These are phyloP conservation scores for Diarsia rubi DNA, from an alignment of 2,888 invertebrate species.

Conservation along the genomic window DNA sequence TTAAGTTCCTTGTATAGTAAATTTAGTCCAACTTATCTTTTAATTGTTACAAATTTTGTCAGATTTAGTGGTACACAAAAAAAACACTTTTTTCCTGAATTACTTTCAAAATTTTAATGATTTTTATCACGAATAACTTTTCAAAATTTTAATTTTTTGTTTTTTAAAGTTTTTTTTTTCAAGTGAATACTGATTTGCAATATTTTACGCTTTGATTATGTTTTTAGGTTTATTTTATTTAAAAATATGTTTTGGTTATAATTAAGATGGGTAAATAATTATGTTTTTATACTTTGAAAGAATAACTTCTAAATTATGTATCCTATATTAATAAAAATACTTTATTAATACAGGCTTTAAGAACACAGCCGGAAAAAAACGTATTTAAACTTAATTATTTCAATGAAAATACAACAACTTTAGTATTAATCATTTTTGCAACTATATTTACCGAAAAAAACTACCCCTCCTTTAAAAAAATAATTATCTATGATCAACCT, in stretches of 20 bases:
- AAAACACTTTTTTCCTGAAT: not conserved
- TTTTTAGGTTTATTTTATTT: constrained; percentile 60
- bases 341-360: not conserved
- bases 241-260: constrained; percentile 36
- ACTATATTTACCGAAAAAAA: not conserved
- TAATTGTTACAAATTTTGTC: constrained; percentile 25
- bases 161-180: not conserved
- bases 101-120: constrained; percentile 6
- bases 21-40: constrained; percentile 34
- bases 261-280: constrained; percentile 40
- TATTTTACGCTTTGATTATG: constrained; percentile 60
- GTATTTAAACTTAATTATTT: constrained; percentile 56
- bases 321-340: not conserved
- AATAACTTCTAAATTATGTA: constrained; percentile 10
- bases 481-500: constrained; percentile 13
- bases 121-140: not conserved
- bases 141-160: constrained; percentile 38
- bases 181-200: constrained; percentile 38
- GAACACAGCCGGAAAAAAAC: not conserved
- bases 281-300: constrained; percentile 42
- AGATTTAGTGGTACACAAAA: no score
- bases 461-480: not conserved
- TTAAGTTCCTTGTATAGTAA: constrained; percentile 44
- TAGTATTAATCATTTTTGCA: constrained; percentile 54
- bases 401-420: constrained; percentile 45